A percentile compares a stretch with the other conserved stretches of the same genome.
Evolutionary conservation across 2,113 vertebrate species (phyloP).

Genomic region (Oriolus oriolus): DNA sequence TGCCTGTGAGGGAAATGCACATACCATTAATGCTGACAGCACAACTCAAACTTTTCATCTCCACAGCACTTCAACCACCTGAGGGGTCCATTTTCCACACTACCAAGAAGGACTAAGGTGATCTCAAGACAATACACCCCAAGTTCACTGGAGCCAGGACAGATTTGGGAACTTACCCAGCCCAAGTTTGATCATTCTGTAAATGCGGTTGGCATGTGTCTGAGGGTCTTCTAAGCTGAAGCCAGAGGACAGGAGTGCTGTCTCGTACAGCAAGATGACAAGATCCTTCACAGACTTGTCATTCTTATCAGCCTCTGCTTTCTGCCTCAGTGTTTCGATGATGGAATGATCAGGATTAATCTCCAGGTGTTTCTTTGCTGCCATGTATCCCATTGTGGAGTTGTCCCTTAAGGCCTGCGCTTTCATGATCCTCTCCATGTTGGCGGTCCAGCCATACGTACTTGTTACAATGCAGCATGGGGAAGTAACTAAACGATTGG

Average conservation of each 20-base stretch:
- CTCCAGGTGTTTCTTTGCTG: slow-evolving; percentile 84
- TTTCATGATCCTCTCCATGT: slow-evolving; percentile 87
- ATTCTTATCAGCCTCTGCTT: slow-evolving; percentile 85
- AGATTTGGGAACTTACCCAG: slow-evolving; percentile 72
- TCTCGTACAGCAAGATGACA: slow-evolving; percentile 82
- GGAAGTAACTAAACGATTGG: slow-evolving; percentile 79
- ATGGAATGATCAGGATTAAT: slow-evolving; percentile 81
- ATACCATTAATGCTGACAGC: rapidly evolving
- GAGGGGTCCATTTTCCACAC: rapidly evolving
- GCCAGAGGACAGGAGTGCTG: slow-evolving; percentile 79
- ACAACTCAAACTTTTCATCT: rapidly evolving
- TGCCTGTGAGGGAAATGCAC: slow-evolving; percentile 70
- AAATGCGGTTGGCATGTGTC: slow-evolving; percentile 84
- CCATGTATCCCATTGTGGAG: slow-evolving; percentile 86
- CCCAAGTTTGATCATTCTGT: slow-evolving; percentile 94
- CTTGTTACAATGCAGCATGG: slow-evolving; percentile 80
- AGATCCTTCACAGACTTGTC: slow-evolving; percentile 86
- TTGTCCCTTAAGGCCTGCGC: slow-evolving; percentile 80
- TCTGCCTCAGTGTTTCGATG: slow-evolving; percentile 81
- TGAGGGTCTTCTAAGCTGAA: slow-evolving; percentile 85
- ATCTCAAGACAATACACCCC: rapidly evolving
- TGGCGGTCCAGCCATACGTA: slow-evolving; percentile 83
- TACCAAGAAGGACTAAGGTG: rapidly evolving
- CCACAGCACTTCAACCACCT: rapidly evolving
- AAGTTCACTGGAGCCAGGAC: rapidly evolving